A percentile compares a stretch with the other conserved stretches of the same genome.
phyloP scores from a whole-genome alignment of 2,113 vertebrate genomes.

The Entomyzon cyanotis region DNA sequence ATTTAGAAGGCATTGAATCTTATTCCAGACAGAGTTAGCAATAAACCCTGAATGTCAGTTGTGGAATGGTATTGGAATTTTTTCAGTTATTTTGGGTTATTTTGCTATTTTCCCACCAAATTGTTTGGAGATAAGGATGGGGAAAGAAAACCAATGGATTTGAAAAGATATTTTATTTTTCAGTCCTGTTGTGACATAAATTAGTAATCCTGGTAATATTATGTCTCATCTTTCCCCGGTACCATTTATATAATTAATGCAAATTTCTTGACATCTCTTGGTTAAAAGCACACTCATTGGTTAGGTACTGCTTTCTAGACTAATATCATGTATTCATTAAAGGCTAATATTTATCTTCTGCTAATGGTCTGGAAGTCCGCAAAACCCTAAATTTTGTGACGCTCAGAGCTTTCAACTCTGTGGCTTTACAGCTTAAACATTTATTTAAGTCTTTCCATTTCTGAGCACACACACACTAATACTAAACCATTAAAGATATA shows the following conservation, averaged over 20 bases:
- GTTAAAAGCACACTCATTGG: not conserved
- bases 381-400: not conserved
- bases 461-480: not conserved
- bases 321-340: not conserved
- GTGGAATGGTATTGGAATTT: not conserved
- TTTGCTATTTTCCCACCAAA: not conserved
- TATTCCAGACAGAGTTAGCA: not conserved
- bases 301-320: not conserved
- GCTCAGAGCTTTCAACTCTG: not conserved
- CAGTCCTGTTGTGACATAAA: not conserved
- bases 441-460: not conserved
- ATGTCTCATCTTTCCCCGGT: not conserved
- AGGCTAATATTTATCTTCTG: not conserved
- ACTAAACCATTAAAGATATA: not conserved
- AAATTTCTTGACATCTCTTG: not conserved
- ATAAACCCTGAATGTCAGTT: accelerated
- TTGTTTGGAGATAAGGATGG: not conserved
- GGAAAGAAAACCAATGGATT: not conserved
- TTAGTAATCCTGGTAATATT: not conserved
- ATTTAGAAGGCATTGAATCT: not conserved
- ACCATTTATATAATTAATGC: not conserved
- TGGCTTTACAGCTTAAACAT: not conserved
- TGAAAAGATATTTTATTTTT: not conserved
- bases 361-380: not conserved
- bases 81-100: not conserved